Evolutionary conservation across 2,113 vertebrate species (phyloP).

Genomic region (Trematocara zebra): DNA sequence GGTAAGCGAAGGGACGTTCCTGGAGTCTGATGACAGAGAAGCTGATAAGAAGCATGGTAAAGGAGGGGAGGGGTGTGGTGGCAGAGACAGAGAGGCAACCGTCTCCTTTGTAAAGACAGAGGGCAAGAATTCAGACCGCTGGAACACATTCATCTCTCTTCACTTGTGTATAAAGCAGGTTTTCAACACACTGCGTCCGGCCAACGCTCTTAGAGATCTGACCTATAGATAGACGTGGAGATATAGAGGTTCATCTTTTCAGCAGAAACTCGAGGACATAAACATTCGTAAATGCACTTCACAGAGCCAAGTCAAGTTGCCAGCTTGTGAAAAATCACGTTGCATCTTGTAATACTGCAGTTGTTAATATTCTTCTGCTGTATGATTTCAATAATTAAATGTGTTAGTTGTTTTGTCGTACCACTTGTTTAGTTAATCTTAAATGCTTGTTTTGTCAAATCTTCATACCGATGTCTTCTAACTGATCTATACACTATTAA

Average conservation of each 20-base stretch:
- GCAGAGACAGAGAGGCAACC: slow-evolving; percentile 23
- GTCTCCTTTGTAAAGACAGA: slow-evolving; percentile 6
- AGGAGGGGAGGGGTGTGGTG: not conserved
- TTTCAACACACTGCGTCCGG: slow-evolving; percentile 17
- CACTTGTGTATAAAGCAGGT: slow-evolving; percentile 48
- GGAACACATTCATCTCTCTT: slow-evolving; percentile 50
- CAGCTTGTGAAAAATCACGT: not conserved
- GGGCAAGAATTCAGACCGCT: slow-evolving; percentile 39
- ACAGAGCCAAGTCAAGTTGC: not conserved
- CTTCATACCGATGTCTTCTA: not conserved
- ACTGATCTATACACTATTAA: not conserved
- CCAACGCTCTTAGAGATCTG: slow-evolving; percentile 15
- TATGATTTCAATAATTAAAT: not conserved
- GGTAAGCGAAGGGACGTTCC: slow-evolving; percentile 19
- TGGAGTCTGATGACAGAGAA: slow-evolving; percentile 36
- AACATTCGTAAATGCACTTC: not conserved
- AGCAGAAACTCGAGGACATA: not conserved
- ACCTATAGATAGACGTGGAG: slow-evolving; percentile 4
- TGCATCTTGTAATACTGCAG: not conserved
- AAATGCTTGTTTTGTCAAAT: not conserved
- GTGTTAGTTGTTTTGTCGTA: not conserved
- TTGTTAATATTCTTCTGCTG: not conserved
- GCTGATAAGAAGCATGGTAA: slow-evolving; percentile 27
- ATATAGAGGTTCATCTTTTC: not conserved
- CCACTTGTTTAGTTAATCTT: not conserved